Percentiles rank a stretch among this genome's conserved stretches.
phyloP scores from a whole-genome alignment of 2,113 vertebrate species.

The Phocoena phocoena region DNA sequence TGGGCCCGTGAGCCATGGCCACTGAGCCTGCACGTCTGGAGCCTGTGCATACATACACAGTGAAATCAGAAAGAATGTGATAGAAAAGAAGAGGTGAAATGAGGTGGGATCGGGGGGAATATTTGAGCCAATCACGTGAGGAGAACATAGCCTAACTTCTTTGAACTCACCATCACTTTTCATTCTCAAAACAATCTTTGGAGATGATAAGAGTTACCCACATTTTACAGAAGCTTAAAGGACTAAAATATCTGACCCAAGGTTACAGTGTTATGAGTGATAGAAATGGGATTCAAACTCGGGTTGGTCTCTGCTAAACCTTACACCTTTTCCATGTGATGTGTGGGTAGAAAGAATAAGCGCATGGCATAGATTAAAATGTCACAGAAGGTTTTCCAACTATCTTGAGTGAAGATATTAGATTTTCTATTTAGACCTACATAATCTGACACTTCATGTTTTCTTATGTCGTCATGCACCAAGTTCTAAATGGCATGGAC shows the following conservation, averaged over 20 bases:
- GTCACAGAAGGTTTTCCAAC: background rate
- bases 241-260: background rate
- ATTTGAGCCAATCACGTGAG: background rate
- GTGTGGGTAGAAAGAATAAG: background rate
- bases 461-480: background rate
- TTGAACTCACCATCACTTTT: background rate
- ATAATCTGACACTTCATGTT: conserved; percentile 19
- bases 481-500: background rate
- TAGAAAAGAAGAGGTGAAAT: background rate
- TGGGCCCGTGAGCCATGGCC: too few species aligned
- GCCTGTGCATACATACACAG: background rate
- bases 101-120: rapidly evolving
- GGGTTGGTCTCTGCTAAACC: background rate
- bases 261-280: background rate
- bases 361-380: background rate
- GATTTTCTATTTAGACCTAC: background rate
- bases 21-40: rapidly evolving
- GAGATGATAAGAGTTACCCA: background rate
- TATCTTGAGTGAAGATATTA: background rate
- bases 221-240: background rate
- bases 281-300: background rate
- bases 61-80: background rate
- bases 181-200: background rate
- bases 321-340: background rate
- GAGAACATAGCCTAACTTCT: background rate